Conservation (phyloP, 1,140 invertebrate genomes). For the Brachionus plicatilis region DNA sequence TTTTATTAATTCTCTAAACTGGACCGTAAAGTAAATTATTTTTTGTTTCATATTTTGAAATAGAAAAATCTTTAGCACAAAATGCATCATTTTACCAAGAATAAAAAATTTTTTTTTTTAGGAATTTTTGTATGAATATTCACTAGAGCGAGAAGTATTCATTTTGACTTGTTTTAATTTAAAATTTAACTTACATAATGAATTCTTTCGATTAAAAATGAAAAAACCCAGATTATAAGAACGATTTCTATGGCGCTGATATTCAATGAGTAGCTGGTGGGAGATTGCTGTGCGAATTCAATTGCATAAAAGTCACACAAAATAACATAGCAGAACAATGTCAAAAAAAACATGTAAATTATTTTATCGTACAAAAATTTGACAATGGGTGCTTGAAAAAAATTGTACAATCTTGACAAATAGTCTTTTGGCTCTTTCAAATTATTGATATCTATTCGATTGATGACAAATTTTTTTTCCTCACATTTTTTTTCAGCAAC, state of each 20-base stretch:
- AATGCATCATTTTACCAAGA: too few species aligned
- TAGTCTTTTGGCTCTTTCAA: not conserved
- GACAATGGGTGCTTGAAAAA: not conserved
- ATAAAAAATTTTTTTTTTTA: too few species aligned
- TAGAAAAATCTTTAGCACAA: too few species aligned
- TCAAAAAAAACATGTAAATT: not conserved
- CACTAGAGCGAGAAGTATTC: too few species aligned
- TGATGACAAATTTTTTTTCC: not conserved
- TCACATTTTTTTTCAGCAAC: not conserved
- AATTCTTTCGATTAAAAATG: slow-evolving; percentile 5
- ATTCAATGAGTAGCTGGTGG: not conserved
- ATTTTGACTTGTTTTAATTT: too few species aligned
- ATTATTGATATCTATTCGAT: slow-evolving; percentile 15
- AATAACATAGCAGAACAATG: not conserved
- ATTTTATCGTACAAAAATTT: slow-evolving; percentile 38
- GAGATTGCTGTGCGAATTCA: not conserved
- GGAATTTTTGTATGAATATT: too few species aligned
- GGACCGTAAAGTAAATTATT: too few species aligned
- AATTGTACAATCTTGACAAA: not conserved
- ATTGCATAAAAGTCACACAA: slow-evolving; percentile 30
- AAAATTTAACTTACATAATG: slow-evolving; percentile 18
- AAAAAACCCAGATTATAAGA: slow-evolving; percentile 27
- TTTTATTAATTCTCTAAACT: too few species aligned
- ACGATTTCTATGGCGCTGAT: not conserved
- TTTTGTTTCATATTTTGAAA: too few species aligned